Evolutionary conservation across 2,113 vertebrate species (phyloP), one percentile per base, ranked within the genome.

Genomic region (Amphiprion percula): DNA sequence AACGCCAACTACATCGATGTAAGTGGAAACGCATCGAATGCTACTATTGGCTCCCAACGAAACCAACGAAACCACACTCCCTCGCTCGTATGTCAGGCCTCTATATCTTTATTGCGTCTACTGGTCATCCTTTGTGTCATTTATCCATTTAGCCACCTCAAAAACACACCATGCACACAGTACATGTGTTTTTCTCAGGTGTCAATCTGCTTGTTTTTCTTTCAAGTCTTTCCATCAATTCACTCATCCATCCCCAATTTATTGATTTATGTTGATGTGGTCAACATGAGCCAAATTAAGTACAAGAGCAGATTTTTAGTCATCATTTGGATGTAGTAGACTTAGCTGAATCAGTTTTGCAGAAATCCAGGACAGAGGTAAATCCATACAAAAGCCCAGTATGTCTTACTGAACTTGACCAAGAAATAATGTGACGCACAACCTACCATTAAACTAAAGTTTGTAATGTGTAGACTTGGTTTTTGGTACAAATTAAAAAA

Each of bases 1-100:
- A 99, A 99, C 95, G 98, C 98, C 94, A 99, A 99, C 96, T 99
- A 99, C 92, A 99, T 99, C 94, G 98, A 99, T 94, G 98, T 99
- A 98, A 99, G 98, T 99, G 93, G 94, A 90, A 94, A 92, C 92
- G 88, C 90, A 92, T 90, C 92, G 93, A 94, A 92, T 91, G 87
- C 86, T 92, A 94, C 93, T 94, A 93, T 94, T 94, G 94, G 92
- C 92, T 93, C 92, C 91, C 92, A 93, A 92, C 88, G 91, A 93
- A 93, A 92, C 92, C 92, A 94, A 93, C 92, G 94, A 95, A 92
- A 90, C 90, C 88, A 88, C 92, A 94, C 94, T 88, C 91, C 93
- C 93, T 94, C 88, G 96, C 96, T 94, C 95, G 90, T 94, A 93
- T 96, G 93, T 96, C 92, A 92, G 92, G 92, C 92, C 92, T 93